Conservation (phyloP, 1,140 invertebrate genomes). For the Hylaeus anthracinus region DNA sequence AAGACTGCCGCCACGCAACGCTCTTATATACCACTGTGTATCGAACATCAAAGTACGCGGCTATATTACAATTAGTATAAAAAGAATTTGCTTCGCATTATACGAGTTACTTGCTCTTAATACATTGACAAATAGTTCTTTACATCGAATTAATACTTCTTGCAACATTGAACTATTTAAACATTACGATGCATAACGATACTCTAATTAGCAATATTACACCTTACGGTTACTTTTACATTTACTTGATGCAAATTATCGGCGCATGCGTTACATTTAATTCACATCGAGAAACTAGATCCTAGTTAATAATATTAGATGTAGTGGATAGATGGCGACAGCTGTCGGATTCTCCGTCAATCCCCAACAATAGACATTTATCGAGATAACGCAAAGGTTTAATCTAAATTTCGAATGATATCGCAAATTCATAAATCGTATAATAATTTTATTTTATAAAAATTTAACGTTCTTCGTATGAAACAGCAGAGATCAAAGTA, state of each 20-base stretch:
- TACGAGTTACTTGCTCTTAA: neutral
- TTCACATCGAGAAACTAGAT: neutral
- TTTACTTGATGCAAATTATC: conserved; percentile 27
- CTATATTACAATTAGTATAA: conserved; percentile 30
- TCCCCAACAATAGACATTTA: neutral
- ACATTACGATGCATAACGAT: neutral
- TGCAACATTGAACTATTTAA: neutral
- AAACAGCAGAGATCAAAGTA: neutral
- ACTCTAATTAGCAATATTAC: neutral
- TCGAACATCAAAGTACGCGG: conserved; percentile 3
- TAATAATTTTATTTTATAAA: neutral
- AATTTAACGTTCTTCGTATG: neutral
- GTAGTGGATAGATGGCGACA: conserved; percentile 30
- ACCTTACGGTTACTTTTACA: neutral
- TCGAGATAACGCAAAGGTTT: neutral
- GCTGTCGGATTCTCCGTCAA: neutral
- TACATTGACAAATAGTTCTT: neutral
- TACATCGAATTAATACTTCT: neutral
- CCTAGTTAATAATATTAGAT: conserved; percentile 22
- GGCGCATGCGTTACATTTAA: conserved; percentile 5
- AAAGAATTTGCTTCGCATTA: neutral
- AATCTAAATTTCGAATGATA: neutral
- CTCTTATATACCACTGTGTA: conserved; percentile 34
- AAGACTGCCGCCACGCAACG: conserved; percentile 34
- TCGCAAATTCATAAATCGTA: neutral